These are phyloP conservation scores for Ypsolopha sequella DNA, from an alignment of 2,888 invertebrate genomes.

Conservation along the genomic window DNA sequence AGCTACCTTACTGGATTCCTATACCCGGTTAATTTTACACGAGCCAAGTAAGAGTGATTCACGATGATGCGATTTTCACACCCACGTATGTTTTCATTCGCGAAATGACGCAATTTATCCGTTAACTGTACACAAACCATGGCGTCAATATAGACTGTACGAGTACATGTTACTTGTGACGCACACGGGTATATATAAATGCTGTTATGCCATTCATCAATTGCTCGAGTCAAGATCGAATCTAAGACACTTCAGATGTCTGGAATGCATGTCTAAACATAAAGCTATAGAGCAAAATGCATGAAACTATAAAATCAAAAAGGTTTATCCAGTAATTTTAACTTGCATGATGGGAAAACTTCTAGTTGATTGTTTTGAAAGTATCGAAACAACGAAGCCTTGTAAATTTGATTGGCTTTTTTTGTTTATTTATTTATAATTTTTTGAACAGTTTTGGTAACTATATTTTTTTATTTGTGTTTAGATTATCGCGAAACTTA, in stretches of 20 bases:
- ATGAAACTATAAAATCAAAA: not conserved
- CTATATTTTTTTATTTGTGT: too few species aligned
- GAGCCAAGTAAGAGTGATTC: too few species aligned
- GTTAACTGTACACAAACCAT: slow-evolving; percentile 14
- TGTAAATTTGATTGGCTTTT: too few species aligned
- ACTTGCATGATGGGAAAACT: not conserved
- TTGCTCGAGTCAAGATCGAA: slow-evolving; percentile 22
- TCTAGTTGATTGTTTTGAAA: not conserved
- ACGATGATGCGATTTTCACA: not conserved
- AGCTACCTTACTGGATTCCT: too few species aligned
- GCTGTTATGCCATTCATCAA: slow-evolving; percentile 30
- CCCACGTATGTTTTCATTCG: not conserved
- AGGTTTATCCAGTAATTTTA: not conserved
- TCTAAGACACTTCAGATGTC: slow-evolving; percentile 17
- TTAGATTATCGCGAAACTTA: too few species aligned
- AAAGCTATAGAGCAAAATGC: too few species aligned
- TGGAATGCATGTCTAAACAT: slow-evolving; percentile 12
- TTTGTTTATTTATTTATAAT: too few species aligned
- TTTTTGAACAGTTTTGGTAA: too few species aligned
- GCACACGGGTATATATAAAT: slow-evolving; percentile 26
- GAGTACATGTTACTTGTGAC: slow-evolving; percentile 34
- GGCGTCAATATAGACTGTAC: slow-evolving; percentile 16
- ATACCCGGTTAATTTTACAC: too few species aligned
- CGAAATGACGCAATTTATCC: slow-evolving; percentile 11
- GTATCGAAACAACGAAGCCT: not conserved